Evolutionary conservation across 2,113 vertebrate genomes (phyloP), one percentile per base, ranked within the genome.

Genomic region (Psephotus haematonotus): DNA sequence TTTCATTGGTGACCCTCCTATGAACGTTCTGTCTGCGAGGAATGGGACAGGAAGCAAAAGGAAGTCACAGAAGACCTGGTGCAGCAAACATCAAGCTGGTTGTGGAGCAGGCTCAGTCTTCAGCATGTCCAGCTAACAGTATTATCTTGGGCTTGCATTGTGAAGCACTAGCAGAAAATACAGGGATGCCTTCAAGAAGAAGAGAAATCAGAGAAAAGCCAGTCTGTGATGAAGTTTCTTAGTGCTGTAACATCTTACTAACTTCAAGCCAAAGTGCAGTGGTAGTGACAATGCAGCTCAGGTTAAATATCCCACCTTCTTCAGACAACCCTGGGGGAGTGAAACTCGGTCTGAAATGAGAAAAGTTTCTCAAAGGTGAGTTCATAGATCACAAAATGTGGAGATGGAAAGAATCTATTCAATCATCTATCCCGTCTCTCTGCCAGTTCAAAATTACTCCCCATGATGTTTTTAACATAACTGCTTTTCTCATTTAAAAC

Each of bases 391-490:
- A 85, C 77, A 82, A 88, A 92, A 93, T 23, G 67, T 2, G 23
- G 88, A 87, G 86, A 92, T 87, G 96, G 95, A 97, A 97, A 96
- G 74, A 96, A 95, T 95, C 91, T 89, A 57, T 95, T 93, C 83
- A 86, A 82, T 94, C 91, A 84, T 72, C 86, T 86, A 27, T 64
- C 69, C 70, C 86, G 85, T 70, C 93, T 87, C 70, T 84, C 78
- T 95, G 96, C 95, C 96, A 96, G 77, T 85, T 92, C 77, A 95
- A 50, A 95, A 95, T 89, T 96, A 92, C 27, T 94, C 86, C 70
- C 49, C 70, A 47, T 86, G 87, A 96, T 92, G 90, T 65, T 91
- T 96, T 95, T 74, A 96, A 82, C 85, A 89, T 69, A 85, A 63
- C 92, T 95, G 96, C 19, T 92, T 95, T 95, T 82, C 95, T 91